Conservation (phyloP, 2,888 invertebrate genomes). For the Tetragnatha montana region DNA sequence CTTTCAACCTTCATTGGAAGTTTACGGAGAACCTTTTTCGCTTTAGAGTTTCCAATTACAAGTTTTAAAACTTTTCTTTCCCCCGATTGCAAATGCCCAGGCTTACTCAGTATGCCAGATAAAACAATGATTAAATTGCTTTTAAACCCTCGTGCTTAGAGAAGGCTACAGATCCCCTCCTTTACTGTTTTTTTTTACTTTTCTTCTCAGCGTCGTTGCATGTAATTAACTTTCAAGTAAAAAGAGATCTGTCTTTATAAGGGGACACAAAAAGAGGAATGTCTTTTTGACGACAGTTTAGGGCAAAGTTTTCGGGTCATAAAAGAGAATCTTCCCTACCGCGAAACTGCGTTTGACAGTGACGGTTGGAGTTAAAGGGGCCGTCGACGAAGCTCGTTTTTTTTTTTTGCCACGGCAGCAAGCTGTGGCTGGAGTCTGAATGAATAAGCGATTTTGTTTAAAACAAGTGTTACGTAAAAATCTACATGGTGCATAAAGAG, state of each 20-base stretch:
- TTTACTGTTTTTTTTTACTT: neutral
- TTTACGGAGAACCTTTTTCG: neutral
- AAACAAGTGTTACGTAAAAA: no score
- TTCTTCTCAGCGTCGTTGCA: slow-evolving; percentile 20
- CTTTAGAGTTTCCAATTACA: slow-evolving; percentile 21
- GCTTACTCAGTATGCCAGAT: slow-evolving; percentile 4
- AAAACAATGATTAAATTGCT: slow-evolving; percentile 35
- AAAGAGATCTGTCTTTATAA: slow-evolving; percentile 12
- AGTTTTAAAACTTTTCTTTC: slow-evolving; percentile 27
- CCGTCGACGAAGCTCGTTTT: neutral
- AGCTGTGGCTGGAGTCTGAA: no score
- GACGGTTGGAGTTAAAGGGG: neutral
- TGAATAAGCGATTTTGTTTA: no score
- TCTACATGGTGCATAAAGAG: no score
- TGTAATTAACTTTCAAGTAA: slow-evolving; percentile 22
- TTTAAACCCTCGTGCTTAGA: slow-evolving; percentile 7
- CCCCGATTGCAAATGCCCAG: neutral
- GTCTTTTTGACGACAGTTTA: slow-evolving; percentile 24
- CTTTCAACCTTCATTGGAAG: neutral
- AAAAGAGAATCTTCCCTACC: slow-evolving; percentile 9
- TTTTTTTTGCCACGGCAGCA: neutral
- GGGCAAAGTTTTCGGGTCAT: slow-evolving; percentile 7
- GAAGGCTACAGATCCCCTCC: neutral
- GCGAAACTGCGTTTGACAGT: slow-evolving; percentile 16
- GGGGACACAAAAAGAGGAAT: neutral